phyloP scores from a whole-genome alignment of 1,140 invertebrate genomes.

The Lutraria rhynchaena region DNA sequence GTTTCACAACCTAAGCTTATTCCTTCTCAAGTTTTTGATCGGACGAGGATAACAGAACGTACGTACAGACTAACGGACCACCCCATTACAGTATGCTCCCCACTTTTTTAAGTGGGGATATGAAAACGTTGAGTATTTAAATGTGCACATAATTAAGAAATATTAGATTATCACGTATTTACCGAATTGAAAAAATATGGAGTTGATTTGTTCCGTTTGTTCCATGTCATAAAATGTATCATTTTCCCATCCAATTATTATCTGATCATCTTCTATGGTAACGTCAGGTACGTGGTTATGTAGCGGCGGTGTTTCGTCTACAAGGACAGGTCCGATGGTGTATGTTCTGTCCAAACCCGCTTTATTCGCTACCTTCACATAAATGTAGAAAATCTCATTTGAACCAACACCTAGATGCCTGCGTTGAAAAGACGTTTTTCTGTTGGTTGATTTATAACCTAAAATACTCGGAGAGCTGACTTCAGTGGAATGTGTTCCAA shows the following conservation, averaged over 20 bases:
- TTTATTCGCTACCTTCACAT: slow-evolving; percentile 63
- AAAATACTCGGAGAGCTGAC: slow-evolving; percentile 36
- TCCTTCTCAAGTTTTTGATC: no score
- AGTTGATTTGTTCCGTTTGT: slow-evolving; percentile 22
- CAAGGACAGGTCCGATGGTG: slow-evolving; percentile 63
- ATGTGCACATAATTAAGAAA: background rate
- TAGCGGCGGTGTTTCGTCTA: slow-evolving; percentile 67
- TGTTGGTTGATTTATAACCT: slow-evolving; percentile 22
- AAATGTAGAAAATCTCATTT: slow-evolving; percentile 59
- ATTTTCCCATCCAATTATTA: slow-evolving; percentile 57
- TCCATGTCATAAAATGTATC: slow-evolving; percentile 61
- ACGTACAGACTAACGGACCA: no score
- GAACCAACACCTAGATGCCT: slow-evolving; percentile 58
- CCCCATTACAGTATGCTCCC: no score
- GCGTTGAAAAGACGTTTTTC: slow-evolving; percentile 18
- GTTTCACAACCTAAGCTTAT: no score
- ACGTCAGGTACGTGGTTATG: slow-evolving; percentile 28
- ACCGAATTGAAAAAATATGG: slow-evolving; percentile 14
- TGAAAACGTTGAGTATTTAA: no score
- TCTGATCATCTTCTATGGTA: background rate
- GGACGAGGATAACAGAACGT: no score
- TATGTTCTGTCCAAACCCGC: slow-evolving; percentile 54
- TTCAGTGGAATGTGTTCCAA: slow-evolving; percentile 43
- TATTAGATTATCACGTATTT: background rate
- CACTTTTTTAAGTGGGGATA: no score